Conservation (phyloP, 1,140 invertebrate genomes). For the Medauroidea extradentata region DNA sequence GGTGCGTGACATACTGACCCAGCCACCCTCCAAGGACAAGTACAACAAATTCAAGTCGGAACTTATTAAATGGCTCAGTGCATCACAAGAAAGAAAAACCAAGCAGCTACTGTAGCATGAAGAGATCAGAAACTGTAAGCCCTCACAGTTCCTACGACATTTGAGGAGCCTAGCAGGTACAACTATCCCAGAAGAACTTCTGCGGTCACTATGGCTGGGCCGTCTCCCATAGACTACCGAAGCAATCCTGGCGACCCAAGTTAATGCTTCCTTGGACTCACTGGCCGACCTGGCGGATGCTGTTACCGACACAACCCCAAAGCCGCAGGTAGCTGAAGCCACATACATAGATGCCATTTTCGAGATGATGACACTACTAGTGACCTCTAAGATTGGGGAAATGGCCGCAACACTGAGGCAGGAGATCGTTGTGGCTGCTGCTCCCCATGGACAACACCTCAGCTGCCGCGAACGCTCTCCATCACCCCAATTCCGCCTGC, state of each 20-base stretch:
- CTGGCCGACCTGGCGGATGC: constrained; percentile 41
- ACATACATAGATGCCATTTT: no score
- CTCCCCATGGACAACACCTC: not conserved
- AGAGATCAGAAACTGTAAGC: not conserved
- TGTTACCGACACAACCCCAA: constrained; percentile 34
- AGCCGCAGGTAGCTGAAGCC: no score
- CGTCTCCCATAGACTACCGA: constrained; percentile 15
- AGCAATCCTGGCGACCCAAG: constrained; percentile 17
- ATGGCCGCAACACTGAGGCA: not conserved
- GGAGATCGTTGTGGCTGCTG: not conserved
- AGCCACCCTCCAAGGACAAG: no score
- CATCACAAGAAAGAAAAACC: no score
- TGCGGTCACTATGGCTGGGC: no score
- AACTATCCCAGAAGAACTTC: no score
- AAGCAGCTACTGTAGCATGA: constrained; percentile 13
- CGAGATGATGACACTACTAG: constrained; percentile 13
- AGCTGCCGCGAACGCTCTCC: no score
- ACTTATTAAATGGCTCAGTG: no score
- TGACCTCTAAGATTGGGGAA: not conserved
- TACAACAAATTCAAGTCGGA: no score
- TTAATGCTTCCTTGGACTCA: constrained; percentile 1
- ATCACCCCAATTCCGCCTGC: not conserved
- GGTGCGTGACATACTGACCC: not conserved
- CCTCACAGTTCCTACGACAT: no score
- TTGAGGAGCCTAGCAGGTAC: no score